These are phyloP conservation scores for Allobates femoralis DNA, from an alignment of 2,797 vertebrate genomes.

Conservation along the genomic window DNA sequence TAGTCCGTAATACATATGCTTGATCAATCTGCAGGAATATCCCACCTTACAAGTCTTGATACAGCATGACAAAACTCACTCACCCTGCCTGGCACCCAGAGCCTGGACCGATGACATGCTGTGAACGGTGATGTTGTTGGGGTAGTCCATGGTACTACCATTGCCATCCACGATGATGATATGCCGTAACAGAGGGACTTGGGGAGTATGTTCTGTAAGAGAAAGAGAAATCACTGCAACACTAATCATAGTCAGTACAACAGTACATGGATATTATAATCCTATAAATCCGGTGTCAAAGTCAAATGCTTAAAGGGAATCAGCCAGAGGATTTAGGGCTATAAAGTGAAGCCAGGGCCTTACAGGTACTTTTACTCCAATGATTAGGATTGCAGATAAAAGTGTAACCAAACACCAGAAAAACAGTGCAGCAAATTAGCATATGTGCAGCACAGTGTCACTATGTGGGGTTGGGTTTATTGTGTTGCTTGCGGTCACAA, in stretches of 20 bases:
- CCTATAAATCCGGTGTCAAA: not conserved
- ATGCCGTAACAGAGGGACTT: constrained; percentile 85
- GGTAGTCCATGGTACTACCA: constrained; percentile 80
- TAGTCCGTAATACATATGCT: too few species aligned
- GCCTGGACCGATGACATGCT: constrained; percentile 88
- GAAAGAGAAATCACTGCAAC: not conserved
- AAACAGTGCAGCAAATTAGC: too few species aligned
- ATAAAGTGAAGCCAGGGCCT: too few species aligned
- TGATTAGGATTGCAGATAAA: too few species aligned
- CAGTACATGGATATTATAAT: not conserved
- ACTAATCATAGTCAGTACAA: not conserved
- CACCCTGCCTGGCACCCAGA: constrained; percentile 85
- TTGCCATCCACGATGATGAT: constrained; percentile 89
- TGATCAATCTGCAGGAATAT: too few species aligned
- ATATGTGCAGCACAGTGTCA: too few species aligned
- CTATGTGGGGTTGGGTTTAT: too few species aligned
- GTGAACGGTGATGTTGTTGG: constrained; percentile 85
- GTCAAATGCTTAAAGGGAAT: not conserved
- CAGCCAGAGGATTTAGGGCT: too few species aligned
- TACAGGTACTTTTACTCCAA: too few species aligned
- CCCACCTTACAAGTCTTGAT: not conserved
- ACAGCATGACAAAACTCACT: constrained; percentile 59
- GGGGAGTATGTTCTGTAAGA: constrained; percentile 83
- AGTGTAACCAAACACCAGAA: too few species aligned
- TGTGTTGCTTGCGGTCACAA: too few species aligned